Evolutionary conservation across 2,888 invertebrate species (phyloP).

Genomic region (Apodemia hepburni): DNA sequence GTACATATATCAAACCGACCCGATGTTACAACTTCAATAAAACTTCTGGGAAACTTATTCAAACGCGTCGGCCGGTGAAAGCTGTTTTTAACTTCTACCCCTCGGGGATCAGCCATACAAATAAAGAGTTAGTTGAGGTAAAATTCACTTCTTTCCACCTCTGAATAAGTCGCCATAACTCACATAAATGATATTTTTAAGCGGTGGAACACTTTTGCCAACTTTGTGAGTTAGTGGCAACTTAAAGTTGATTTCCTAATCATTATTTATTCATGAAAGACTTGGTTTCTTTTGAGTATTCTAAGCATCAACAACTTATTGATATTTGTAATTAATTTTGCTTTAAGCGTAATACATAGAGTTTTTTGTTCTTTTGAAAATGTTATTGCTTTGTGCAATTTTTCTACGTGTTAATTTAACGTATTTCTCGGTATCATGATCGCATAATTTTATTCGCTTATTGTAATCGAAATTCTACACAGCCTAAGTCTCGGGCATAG

Average conservation of each 20-base stretch:
- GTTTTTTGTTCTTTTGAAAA: too few species aligned
- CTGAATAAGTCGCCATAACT: conserved; percentile 31
- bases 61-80: conserved; percentile 57
- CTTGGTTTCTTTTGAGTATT: too few species aligned
- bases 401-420: too few species aligned
- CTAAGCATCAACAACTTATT: too few species aligned
- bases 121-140: conserved; percentile 68
- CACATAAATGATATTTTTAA: conserved; percentile 47
- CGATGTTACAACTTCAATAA: conserved; percentile 59
- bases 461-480: too few species aligned
- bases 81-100: conserved; percentile 75
- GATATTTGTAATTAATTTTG: too few species aligned
- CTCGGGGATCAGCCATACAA: conserved; percentile 64
- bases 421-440: too few species aligned
- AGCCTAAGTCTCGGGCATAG: too few species aligned
- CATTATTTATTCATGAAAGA: background rate
- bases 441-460: too few species aligned
- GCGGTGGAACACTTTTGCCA: conserved; percentile 17
- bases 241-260: background rate
- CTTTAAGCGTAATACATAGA: too few species aligned
- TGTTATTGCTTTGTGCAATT: too few species aligned
- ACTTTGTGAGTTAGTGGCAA: background rate
- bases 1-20: conserved; percentile 67
- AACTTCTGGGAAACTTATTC: conserved; percentile 52
- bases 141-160: conserved; percentile 47